Percentiles rank a stretch among this genome's conserved stretches.
Evolutionary conservation across 2,113 vertebrate genomes (phyloP).

Genomic region (Balaeniceps rex): DNA sequence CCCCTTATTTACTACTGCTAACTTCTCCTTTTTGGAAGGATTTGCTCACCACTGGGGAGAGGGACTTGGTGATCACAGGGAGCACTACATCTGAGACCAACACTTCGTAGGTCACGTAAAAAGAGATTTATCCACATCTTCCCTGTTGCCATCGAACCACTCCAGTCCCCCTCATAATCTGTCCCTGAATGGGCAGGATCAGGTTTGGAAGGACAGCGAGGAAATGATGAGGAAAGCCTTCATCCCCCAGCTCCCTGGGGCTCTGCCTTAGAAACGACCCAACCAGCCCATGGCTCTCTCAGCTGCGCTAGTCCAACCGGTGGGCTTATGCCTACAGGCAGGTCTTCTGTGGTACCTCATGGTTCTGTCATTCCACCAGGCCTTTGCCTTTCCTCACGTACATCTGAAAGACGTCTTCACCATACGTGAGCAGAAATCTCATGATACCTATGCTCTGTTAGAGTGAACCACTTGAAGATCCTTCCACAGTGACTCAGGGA

Average conservation of each 20-base stretch:
- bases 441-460: background rate
- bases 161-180: background rate
- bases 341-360: background rate
- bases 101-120: background rate
- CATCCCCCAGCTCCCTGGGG: background rate
- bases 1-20: background rate
- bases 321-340: background rate
- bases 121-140: background rate
- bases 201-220: background rate
- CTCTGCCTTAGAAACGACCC: background rate
- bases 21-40: background rate
- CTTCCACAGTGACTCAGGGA: background rate
- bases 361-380: background rate
- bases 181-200: background rate
- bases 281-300: background rate
- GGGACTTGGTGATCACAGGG: background rate
- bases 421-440: background rate
- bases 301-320: background rate
- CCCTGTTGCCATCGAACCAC: background rate
- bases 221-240: background rate
- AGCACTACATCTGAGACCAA: background rate
- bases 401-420: background rate
- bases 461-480: background rate
- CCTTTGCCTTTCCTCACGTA: fast-evolving
- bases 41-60: background rate